Conservation (phyloP, 2,888 invertebrate species). For the Celastrina argiolus region DNA sequence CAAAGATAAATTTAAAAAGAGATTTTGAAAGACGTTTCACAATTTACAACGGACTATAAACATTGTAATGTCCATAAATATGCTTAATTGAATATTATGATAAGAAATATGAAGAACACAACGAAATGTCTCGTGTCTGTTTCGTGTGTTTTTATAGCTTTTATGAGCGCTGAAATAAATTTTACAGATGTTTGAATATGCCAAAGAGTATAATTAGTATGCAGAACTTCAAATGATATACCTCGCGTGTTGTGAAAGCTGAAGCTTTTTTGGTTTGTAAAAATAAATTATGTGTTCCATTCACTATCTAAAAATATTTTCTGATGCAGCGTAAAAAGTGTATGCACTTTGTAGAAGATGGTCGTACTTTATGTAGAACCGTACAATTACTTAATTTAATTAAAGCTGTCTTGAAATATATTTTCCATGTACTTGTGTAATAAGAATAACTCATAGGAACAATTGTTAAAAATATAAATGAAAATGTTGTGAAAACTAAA, state of each 20-base stretch:
- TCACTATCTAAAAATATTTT: not conserved
- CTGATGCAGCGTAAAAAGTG: too few relatives aligned
- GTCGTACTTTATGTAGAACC: too few relatives aligned
- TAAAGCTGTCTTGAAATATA: too few relatives aligned
- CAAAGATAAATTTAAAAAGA: constrained; percentile 1
- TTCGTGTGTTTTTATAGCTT: constrained; percentile 11
- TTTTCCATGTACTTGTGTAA: too few relatives aligned
- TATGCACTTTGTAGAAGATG: too few relatives aligned
- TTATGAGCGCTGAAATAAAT: constrained; percentile 18
- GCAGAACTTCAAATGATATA: constrained; percentile 11
- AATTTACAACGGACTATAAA: constrained; percentile 5
- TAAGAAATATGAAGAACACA: constrained; percentile 6
- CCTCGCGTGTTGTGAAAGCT: not conserved
- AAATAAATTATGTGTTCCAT: not conserved
- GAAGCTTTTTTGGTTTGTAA: not conserved
- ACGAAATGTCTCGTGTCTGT: constrained; percentile 1
- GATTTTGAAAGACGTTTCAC: not conserved
- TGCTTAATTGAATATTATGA: constrained; percentile 19
- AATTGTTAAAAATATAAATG: too few relatives aligned
- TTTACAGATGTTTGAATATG: constrained; percentile 10
- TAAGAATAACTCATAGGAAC: too few relatives aligned
- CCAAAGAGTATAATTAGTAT: constrained; percentile 9
- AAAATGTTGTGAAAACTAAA: too few relatives aligned
- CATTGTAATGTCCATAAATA: constrained; percentile 12
- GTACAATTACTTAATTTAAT: too few relatives aligned